phyloP scores from a whole-genome alignment of 2,113 vertebrate species.

The Stigmatopora nigra region DNA sequence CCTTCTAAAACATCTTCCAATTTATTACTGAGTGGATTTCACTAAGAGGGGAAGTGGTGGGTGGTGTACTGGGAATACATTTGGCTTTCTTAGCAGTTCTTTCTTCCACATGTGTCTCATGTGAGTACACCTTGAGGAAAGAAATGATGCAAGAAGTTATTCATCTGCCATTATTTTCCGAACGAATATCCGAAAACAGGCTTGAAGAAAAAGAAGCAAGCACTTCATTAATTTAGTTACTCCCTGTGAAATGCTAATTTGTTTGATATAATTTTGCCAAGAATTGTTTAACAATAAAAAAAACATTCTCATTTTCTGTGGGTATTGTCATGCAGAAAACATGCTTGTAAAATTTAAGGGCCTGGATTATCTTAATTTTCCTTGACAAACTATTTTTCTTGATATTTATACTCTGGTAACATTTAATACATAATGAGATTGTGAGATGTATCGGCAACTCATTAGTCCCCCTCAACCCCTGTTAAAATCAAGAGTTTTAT shows the following conservation, averaged over 20 bases:
- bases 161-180: conserved; percentile 9
- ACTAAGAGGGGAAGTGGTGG: conserved; percentile 8
- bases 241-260: neutral
- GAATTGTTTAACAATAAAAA: neutral
- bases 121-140: conserved; percentile 28
- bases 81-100: conserved; percentile 9
- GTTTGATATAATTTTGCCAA: conserved; percentile 15
- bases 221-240: conserved; percentile 17
- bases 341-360: no score
- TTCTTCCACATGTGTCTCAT: conserved; percentile 7
- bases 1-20: conserved; percentile 7
- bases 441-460: neutral
- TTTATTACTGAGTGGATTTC: conserved; percentile 6
- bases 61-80: conserved; percentile 8
- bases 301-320: no score
- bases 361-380: no score
- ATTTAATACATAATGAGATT: conserved; percentile 1
- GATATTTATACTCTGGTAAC: neutral
- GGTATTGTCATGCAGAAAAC: no score
- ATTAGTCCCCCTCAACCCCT: neutral
- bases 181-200: conserved; percentile 10
- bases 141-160: conserved; percentile 22
- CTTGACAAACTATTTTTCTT: neutral
- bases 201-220: conserved; percentile 7
- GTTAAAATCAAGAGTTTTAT: conserved; percentile 2